These are phyloP conservation scores for Perognathus longimembris DNA, from an alignment of 2,113 vertebrate species.

Conservation along the genomic window DNA sequence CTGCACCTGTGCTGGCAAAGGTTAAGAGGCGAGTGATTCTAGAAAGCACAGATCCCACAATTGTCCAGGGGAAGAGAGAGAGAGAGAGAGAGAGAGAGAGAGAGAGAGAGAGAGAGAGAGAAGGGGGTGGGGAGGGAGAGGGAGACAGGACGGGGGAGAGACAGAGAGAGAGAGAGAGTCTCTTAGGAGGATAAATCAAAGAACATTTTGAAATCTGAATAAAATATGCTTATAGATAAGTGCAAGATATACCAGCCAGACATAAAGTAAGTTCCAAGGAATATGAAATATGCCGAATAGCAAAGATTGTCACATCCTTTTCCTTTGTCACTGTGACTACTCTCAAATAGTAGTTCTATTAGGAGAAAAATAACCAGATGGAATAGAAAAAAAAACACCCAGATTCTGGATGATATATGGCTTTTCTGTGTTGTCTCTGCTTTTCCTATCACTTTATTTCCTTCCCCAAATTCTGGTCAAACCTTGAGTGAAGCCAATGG, in stretches of 20 bases:
- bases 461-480: neutral
- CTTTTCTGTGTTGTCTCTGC: neutral
- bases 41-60: constrained; percentile 69
- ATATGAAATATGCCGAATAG: neutral
- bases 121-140: constrained; percentile 55
- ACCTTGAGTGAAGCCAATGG: neutral
- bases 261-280: neutral
- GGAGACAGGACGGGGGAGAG: constrained; percentile 45
- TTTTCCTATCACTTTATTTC: neutral
- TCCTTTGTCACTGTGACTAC: neutral
- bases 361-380: neutral
- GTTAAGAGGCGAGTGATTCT: constrained; percentile 74
- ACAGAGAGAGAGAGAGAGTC: constrained; percentile 68
- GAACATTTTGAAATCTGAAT: constrained; percentile 63
- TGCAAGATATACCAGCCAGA: neutral
- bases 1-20: constrained; percentile 81
- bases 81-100: constrained; percentile 58
- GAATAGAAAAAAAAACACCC: neutral
- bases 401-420: neutral
- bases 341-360: neutral
- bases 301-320: neutral
- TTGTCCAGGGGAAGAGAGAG: constrained; percentile 53
- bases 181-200: constrained; percentile 77
- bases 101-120: constrained; percentile 51
- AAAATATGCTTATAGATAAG: neutral